Evolutionary conservation across 35 echinoderm and acorn worm genomes (phyloP), one percentile per base, ranked within the genome.

Genomic region (Apostichopus parvimensis): DNA sequence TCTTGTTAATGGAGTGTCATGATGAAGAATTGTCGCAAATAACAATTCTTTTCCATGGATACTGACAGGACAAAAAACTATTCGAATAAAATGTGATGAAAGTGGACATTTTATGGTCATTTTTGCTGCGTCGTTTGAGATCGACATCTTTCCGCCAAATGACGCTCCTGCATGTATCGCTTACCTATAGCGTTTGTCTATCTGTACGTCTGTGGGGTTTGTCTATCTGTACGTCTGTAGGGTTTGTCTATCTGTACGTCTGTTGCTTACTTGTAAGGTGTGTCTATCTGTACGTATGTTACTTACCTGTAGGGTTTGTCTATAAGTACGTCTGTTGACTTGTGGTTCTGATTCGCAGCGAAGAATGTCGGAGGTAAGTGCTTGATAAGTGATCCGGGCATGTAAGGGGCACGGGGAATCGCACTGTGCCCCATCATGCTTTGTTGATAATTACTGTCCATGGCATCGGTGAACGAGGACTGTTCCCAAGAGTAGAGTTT

Each of bases 401-500:
- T 75, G 72, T 90, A 90, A 9, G 57, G 77, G 8, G 73, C 56
- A 6, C 56, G 56, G 14, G 90, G 90, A 6, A 79, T 15, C 21
- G 22, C 11, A 17, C 13, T 12, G 17, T 6, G 85, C 0, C 18
- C 26, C 14, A 45, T 18, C 18, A 87, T 52, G 7, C n/a, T 20
- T 59, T 59, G 85, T 13, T 87, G 6, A 25, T 62, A 71, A 26
- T 64, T 65, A 9, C 56, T 59, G 13, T 87, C 22, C 12, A 8
- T 6, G 10, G 64, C 1, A 22, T 57, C 64, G 57, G 55, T 87
- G 28, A 87, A 87, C 2, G 58, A 64, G 22, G 85, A 66, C 85
- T 87, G 85, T 64, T 87, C 85, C 85, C 85, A 87, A 6, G 85
- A 87, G 85, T 87, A 87, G 5, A 87, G 15, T 71, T 87, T 87